Conservation (phyloP, 2,113 vertebrate genomes). For the Anoplopoma fimbria region DNA sequence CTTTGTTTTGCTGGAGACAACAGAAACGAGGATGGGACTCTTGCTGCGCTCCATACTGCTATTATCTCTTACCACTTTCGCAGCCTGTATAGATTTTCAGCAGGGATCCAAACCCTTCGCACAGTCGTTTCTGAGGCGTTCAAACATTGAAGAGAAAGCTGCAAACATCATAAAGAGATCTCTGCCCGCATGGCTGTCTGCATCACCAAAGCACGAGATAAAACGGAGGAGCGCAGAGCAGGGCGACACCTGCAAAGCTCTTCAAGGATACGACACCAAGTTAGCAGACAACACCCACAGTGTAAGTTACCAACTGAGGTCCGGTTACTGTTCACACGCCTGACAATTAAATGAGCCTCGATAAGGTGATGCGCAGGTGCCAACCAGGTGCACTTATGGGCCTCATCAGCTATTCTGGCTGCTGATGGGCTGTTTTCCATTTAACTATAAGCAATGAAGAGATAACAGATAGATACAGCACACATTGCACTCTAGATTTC, state of each 20-base stretch:
- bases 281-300: slow-evolving; percentile 89
- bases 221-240: slow-evolving; percentile 68
- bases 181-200: slow-evolving; percentile 60
- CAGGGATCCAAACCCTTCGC: slow-evolving; percentile 8
- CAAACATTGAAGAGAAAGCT: slow-evolving; percentile 46
- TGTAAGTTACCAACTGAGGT: slow-evolving; percentile 83
- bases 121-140: slow-evolving; percentile 49
- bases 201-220: slow-evolving; percentile 48
- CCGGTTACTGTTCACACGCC: slow-evolving; percentile 55
- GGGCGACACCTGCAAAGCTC: slow-evolving; percentile 78
- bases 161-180: slow-evolving; percentile 59
- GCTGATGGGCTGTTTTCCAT: slow-evolving; percentile 29
- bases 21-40: slow-evolving; percentile 70
- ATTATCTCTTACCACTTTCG: slow-evolving; percentile 57
- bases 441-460: slow-evolving; percentile 4
- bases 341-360: slow-evolving; percentile 23
- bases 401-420: slow-evolving; percentile 42
- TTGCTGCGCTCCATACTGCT: slow-evolving; percentile 58
- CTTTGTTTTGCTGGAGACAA: background rate
- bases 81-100: slow-evolving; percentile 71
- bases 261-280: slow-evolving; percentile 76
- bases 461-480: background rate
- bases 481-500: background rate
- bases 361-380: slow-evolving; percentile 67
- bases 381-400: slow-evolving; percentile 54